phyloP scores from a whole-genome alignment of 2,888 invertebrate species.

The Drosophila incognita region DNA sequence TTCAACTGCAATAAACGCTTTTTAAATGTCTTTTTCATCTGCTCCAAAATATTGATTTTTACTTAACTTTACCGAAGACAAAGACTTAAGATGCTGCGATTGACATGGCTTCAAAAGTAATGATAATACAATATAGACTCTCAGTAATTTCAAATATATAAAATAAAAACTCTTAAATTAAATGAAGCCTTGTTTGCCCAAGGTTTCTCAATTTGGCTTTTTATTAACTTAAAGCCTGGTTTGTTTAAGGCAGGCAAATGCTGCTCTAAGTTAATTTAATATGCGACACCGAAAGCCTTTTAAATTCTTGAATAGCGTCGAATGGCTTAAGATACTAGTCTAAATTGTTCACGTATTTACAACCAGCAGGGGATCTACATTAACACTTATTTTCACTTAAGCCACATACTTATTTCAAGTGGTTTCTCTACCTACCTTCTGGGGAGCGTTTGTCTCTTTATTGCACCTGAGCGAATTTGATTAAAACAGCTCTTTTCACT shows the following conservation, averaged over 20 bases:
- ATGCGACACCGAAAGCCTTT: background rate
- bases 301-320: background rate
- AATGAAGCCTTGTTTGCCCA: background rate
- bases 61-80: background rate
- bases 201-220: background rate
- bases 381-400: background rate
- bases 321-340: background rate
- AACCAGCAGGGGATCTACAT: background rate
- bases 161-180: background rate
- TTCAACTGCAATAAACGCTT: background rate
- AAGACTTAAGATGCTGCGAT: background rate
- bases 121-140: background rate
- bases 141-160: background rate
- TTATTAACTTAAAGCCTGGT: background rate
- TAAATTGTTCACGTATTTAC: background rate
- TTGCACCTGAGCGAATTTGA: background rate
- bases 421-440: background rate
- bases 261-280: background rate
- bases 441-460: background rate
- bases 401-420: background rate
- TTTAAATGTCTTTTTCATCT: background rate
- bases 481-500: background rate
- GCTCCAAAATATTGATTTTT: background rate
- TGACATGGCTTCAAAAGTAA: background rate
- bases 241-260: background rate